Percentiles rank a stretch among this genome's conserved stretches.
These are phyloP conservation scores for Cotesia typhae DNA, from an alignment of 1,140 invertebrate genomes.

Conservation along the genomic window DNA sequence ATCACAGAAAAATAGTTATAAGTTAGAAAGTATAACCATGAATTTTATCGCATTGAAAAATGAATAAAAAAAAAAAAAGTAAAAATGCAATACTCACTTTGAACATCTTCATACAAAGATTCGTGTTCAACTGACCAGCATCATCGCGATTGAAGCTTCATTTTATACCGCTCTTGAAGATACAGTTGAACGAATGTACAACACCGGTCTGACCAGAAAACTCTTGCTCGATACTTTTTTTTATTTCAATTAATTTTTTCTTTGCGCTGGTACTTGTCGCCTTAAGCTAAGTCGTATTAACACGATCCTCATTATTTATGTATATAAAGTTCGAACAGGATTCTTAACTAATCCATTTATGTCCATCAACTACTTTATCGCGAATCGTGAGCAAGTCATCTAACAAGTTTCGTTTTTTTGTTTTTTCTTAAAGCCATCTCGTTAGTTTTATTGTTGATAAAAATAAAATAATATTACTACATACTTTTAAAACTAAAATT, in stretches of 20 bases:
- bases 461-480: too few species aligned
- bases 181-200: not conserved
- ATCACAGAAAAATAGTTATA: too few species aligned
- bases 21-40: not conserved
- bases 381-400: not conserved
- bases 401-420: not conserved
- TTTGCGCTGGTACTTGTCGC: slow-evolving; percentile 23
- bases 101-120: not conserved
- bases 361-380: slow-evolving; percentile 2
- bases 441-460: not conserved
- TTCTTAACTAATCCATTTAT: slow-evolving; percentile 13
- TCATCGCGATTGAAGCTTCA: not conserved
- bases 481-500: too few species aligned
- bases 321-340: not conserved
- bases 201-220: slow-evolving; percentile 30
- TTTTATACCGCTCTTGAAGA: slow-evolving; percentile 19
- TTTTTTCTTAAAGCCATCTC: not conserved
- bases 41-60: not conserved
- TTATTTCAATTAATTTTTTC: slow-evolving; percentile 21
- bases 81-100: not conserved
- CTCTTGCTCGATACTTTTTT: too few species aligned
- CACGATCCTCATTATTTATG: not conserved
- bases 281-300: slow-evolving; percentile 1
- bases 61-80: too few species aligned
- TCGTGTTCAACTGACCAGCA: slow-evolving; percentile 5